phyloP scores from a whole-genome alignment of 2,888 invertebrate species.

The Parasteatoda lunata region DNA sequence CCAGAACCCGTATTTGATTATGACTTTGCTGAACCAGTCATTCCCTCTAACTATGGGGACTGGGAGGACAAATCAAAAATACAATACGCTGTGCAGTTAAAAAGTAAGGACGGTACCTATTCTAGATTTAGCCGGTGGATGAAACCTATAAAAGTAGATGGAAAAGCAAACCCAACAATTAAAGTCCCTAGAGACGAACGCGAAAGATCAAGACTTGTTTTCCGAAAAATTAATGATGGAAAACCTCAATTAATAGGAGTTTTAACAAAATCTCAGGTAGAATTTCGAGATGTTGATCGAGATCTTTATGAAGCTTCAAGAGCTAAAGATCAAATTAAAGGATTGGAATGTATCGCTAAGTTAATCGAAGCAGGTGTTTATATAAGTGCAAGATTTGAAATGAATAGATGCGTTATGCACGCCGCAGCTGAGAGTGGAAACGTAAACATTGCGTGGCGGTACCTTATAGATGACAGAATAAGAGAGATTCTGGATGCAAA shows the following conservation, averaged over 20 bases:
- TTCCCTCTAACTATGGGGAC: too few species aligned
- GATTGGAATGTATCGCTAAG: neutral
- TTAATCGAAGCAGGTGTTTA: neutral
- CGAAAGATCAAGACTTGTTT: neutral
- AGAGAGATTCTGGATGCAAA: too few species aligned
- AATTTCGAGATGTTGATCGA: slow-evolving; percentile 6
- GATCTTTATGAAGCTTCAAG: neutral
- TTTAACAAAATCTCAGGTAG: neutral
- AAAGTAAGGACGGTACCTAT: neutral
- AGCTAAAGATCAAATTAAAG: neutral
- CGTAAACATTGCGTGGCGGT: neutral
- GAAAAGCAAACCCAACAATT: neutral
- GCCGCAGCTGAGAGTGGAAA: neutral
- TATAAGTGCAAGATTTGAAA: neutral
- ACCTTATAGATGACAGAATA: neutral
- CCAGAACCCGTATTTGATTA: neutral
- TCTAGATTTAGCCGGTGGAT: neutral
- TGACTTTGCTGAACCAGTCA: neutral
- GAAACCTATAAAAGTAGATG: neutral
- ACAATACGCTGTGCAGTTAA: neutral
- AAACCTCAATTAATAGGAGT: neutral
- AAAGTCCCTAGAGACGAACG: neutral
- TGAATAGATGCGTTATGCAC: neutral
- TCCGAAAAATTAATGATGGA: neutral
- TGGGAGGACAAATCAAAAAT: neutral